Evolutionary conservation across 2,888 invertebrate genomes (phyloP).

Genomic region (Drosophila kambysellisi): DNA sequence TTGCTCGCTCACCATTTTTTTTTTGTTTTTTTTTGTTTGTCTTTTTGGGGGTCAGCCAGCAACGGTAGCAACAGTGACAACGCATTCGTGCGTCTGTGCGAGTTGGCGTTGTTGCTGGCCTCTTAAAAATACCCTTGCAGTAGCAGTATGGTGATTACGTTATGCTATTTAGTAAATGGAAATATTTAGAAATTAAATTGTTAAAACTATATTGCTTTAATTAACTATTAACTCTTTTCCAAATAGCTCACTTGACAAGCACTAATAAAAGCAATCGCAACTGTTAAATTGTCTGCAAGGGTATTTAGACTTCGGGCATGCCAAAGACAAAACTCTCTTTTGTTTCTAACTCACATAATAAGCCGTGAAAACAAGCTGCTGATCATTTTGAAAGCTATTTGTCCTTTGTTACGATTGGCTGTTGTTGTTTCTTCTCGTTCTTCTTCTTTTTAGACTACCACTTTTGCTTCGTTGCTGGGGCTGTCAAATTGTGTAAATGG

Average conservation of each 20-base stretch:
- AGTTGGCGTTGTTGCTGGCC: slow-evolving; percentile 44
- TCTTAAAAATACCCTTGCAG: slow-evolving; percentile 39
- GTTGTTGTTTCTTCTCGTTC: neutral
- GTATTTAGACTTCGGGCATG: slow-evolving; percentile 37
- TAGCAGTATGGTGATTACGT: slow-evolving; percentile 1
- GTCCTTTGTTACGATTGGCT: slow-evolving; percentile 40
- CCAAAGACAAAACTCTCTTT: neutral
- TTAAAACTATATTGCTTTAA: neutral
- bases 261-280: neutral
- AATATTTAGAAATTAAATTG: neutral
- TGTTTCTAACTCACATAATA: slow-evolving; percentile 83
- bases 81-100: slow-evolving; percentile 29
- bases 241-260: neutral
- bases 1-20: slow-evolving; percentile 46
- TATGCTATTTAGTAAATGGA: neutral
- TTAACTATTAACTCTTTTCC: neutral
- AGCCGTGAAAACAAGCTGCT: slow-evolving; percentile 84
- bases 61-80: slow-evolving; percentile 13
- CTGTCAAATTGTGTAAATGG: slow-evolving; percentile 9
- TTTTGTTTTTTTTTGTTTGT: slow-evolving; percentile 25
- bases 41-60: slow-evolving; percentile 51
- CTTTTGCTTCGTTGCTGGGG: slow-evolving; percentile 1
- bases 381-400: slow-evolving; percentile 77
- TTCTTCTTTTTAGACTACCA: neutral
- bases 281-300: slow-evolving; percentile 21